A percentile compares a stretch with the other conserved stretches of the same genome.
Evolutionary conservation across 2,888 invertebrate genomes (phyloP).

Genomic region (Halocaridina rubra): DNA sequence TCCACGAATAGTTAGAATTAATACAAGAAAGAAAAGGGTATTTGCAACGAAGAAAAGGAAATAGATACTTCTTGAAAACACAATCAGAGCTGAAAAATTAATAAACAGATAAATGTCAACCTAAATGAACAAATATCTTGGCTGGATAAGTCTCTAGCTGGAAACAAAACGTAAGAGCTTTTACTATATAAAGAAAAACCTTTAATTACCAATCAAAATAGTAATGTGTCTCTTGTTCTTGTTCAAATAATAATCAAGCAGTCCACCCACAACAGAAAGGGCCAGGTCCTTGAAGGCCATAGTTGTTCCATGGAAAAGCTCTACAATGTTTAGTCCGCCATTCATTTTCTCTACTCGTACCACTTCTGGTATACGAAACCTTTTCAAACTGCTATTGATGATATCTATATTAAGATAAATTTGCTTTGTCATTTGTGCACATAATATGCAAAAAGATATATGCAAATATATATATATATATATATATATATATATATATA

Average conservation of each 20-base stretch:
- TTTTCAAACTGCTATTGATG: slow-evolving; percentile 1
- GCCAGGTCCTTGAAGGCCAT: slow-evolving; percentile 71
- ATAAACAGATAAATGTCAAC: too few species aligned
- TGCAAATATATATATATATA: background rate
- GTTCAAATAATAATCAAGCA: slow-evolving; percentile 68
- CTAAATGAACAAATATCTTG: too few species aligned
- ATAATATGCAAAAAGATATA: too few species aligned
- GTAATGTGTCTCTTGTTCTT: slow-evolving; percentile 65
- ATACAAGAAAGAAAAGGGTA: too few species aligned
- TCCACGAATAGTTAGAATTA: too few species aligned
- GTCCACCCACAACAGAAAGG: slow-evolving; percentile 68
- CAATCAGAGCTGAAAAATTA: background rate
- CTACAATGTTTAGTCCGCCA: slow-evolving; percentile 68
- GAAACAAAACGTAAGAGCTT: too few species aligned
- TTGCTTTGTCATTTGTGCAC: too few species aligned
- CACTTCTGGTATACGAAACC: slow-evolving; percentile 27
- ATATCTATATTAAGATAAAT: slow-evolving; percentile 12
- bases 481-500: background rate
- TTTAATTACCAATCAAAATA: slow-evolving; percentile 56
- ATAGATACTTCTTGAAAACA: too few species aligned
- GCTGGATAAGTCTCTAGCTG: too few species aligned
- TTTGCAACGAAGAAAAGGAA: too few species aligned
- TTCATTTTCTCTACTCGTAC: slow-evolving; percentile 65
- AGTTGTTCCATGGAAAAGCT: slow-evolving; percentile 70
- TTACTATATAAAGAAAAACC: too few species aligned